phyloP scores from a whole-genome alignment of 2,113 vertebrate species.

The Xenopus laevis region DNA sequence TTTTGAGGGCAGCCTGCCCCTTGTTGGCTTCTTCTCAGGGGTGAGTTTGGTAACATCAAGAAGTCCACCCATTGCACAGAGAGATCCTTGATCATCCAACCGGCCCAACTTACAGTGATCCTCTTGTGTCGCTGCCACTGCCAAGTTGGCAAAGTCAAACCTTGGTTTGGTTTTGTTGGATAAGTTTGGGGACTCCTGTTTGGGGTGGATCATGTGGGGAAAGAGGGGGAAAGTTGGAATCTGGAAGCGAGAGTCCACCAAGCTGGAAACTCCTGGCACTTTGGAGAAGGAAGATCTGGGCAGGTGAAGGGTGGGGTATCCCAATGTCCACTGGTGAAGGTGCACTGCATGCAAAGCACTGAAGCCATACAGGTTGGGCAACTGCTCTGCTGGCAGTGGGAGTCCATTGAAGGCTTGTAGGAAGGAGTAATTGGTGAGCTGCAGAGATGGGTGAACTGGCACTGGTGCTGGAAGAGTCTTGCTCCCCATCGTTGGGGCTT shows the following conservation, averaged over 20 bases:
- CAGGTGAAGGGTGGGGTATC: conserved; percentile 84
- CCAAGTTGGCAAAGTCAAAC: conserved; percentile 96
- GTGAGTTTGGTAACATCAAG: conserved; percentile 88
- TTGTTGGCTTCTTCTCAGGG: conserved; percentile 86
- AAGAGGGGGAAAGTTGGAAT: conserved; percentile 84
- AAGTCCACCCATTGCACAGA: conserved; percentile 73
- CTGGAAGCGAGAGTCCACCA: conserved; percentile 80
- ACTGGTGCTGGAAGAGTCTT: conserved; percentile 93
- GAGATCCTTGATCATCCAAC: conserved; percentile 77
- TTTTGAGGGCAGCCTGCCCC: conserved; percentile 91
- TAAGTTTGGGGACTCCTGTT: conserved; percentile 68
- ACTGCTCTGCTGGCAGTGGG: conserved; percentile 84
- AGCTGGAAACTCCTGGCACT: conserved; percentile 66
- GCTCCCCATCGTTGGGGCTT: conserved; percentile 77
- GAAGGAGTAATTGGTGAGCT: conserved; percentile 93
- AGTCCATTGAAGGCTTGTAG: conserved; percentile 89
- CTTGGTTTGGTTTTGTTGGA: conserved; percentile 85
- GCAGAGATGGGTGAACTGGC: conserved; percentile 91
- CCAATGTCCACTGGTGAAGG: conserved; percentile 95
- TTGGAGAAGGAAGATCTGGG: conserved; percentile 89
- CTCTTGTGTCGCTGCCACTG: conserved; percentile 90
- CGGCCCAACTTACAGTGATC: conserved; percentile 79
- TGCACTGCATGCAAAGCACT: conserved; percentile 91
- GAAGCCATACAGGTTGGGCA: conserved; percentile 91
- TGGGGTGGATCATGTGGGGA: conserved; percentile 87